A percentile compares a stretch with the other conserved stretches of the same genome.
Evolutionary conservation across 2,888 invertebrate species (phyloP).

Genomic region (Petrolisthes manimaculis): DNA sequence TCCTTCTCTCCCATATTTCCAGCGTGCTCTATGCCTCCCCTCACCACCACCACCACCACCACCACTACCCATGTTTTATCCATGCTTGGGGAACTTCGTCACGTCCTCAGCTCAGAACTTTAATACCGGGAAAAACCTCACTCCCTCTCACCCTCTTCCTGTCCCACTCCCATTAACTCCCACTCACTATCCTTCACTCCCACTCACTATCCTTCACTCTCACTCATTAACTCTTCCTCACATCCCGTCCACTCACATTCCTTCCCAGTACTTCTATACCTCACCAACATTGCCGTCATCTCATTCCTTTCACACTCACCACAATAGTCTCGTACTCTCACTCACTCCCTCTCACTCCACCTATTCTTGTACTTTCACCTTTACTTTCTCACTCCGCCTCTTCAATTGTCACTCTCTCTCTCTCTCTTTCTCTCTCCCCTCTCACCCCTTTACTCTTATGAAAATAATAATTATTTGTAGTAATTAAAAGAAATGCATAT

Average conservation of each 20-base stretch:
- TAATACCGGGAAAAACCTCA: slow-evolving; percentile 11
- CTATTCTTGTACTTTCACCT: background rate
- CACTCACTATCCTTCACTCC: background rate
- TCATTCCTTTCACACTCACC: background rate
- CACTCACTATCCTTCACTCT: background rate
- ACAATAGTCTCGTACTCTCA: slow-evolving; percentile 13
- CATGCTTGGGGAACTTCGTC: background rate
- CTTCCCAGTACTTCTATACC: background rate
- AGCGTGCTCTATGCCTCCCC: background rate
- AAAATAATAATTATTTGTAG: too few relatives aligned
- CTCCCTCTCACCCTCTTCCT: background rate
- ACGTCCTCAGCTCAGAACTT: background rate
- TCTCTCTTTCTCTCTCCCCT: background rate
- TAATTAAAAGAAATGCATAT: too few relatives aligned
- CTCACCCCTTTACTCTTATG: background rate
- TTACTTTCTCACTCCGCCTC: background rate
- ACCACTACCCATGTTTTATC: background rate
- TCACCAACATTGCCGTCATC: background rate
- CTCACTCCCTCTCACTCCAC: slow-evolving; percentile 11
- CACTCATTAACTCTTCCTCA: background rate
- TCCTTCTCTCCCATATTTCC: background rate
- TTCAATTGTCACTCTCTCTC: background rate
- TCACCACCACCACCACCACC: background rate
- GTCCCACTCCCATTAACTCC: background rate
- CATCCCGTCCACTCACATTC: background rate